Evolutionary conservation across 2,113 vertebrate genomes (phyloP).

Genomic region (Elaphurus davidianus): DNA sequence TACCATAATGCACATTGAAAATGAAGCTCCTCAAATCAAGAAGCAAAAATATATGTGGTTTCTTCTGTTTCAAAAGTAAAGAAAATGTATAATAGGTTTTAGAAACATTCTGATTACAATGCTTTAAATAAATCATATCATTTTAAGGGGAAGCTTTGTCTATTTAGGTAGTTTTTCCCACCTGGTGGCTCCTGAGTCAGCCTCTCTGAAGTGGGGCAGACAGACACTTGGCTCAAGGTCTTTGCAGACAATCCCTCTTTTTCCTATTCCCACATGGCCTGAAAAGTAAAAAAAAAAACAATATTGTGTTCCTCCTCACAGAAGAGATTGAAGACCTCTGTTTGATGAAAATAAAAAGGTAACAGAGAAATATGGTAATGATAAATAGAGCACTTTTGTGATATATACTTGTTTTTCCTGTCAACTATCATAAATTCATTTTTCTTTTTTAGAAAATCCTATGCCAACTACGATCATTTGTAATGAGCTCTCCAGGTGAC

Average conservation of each 20-base stretch:
- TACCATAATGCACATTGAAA: not conserved
- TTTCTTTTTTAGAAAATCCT: not conserved
- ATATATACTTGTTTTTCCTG: not conserved
- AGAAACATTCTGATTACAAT: not conserved
- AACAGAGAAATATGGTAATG: not conserved
- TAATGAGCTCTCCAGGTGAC: not conserved
- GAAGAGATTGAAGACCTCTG: not conserved
- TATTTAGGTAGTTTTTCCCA: not conserved
- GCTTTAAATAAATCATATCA: not conserved
- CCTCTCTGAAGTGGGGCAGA: not conserved
- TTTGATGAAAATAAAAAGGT: not conserved
- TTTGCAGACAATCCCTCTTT: not conserved
- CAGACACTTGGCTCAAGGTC: not conserved
- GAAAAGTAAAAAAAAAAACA: not conserved
- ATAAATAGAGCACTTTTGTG: not conserved
- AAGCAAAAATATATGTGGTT: not conserved
- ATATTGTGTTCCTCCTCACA: not conserved
- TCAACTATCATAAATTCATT: not conserved
- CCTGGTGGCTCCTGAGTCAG: not conserved
- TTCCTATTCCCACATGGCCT: not conserved
- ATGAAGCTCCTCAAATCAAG: slow-evolving; percentile 13
- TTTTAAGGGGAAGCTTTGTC: not conserved
- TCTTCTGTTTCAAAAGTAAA: not conserved
- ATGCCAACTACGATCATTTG: not conserved
- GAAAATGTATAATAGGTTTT: not conserved